A percentile compares a stretch with the other conserved stretches of the same genome.
These are phyloP conservation scores for Spilogale gracilis DNA, from an alignment of 2,113 vertebrate genomes.

Conservation along the genomic window DNA sequence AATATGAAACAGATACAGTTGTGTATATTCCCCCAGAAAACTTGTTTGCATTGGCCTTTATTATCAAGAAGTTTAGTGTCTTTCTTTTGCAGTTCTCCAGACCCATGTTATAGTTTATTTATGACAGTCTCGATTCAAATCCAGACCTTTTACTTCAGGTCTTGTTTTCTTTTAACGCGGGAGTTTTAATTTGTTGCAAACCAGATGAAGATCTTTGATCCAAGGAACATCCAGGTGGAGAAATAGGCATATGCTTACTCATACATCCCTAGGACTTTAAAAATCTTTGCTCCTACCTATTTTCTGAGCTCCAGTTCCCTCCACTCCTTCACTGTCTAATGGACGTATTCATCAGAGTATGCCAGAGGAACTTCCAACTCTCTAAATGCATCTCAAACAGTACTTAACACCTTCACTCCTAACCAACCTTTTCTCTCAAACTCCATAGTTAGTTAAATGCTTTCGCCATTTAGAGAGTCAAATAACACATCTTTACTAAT, in stretches of 20 bases:
- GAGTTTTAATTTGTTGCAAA: slow-evolving; percentile 24
- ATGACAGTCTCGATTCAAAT: background rate
- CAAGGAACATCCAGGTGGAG: background rate
- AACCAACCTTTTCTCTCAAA: background rate
- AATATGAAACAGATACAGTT: background rate
- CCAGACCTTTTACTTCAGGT: background rate
- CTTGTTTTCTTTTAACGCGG: background rate
- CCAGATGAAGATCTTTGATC: background rate
- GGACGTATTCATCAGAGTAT: background rate
- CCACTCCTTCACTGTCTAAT: background rate
- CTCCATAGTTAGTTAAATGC: background rate
- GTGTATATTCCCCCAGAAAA: background rate
- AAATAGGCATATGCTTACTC: background rate
- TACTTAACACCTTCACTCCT: background rate
- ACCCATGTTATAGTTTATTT: background rate
- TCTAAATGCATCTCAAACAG: background rate
- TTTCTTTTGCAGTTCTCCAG: background rate
- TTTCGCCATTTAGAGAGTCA: background rate
- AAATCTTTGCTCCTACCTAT: background rate
- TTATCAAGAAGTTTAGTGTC: background rate
- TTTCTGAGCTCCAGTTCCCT: background rate
- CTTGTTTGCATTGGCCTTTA: background rate
- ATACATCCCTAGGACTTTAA: background rate
- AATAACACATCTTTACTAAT: background rate
- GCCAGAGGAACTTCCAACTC: background rate